A percentile compares a stretch with the other conserved stretches of the same genome.
These are phyloP conservation scores for Plebejus anna DNA, from an alignment of 2,888 invertebrate genomes.

Conservation along the genomic window DNA sequence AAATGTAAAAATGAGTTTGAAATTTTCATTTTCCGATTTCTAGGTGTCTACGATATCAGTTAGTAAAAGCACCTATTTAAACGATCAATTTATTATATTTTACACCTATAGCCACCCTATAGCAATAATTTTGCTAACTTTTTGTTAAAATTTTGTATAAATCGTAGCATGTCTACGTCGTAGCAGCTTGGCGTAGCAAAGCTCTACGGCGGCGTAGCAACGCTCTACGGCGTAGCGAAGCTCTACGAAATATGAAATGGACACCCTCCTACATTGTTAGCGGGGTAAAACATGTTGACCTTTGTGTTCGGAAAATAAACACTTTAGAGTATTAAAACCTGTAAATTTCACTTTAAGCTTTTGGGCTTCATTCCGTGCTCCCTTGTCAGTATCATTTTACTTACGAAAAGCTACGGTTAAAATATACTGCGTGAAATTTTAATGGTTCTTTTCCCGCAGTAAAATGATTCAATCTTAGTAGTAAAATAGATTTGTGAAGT, in stretches of 20 bases:
- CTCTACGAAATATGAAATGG: not conserved
- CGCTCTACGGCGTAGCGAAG: not conserved
- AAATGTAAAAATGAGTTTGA: too few species aligned
- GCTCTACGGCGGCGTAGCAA: not conserved
- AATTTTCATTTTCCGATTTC: too few species aligned
- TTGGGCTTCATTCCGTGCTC: not conserved
- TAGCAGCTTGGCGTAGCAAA: not conserved
- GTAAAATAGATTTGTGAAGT: too few species aligned
- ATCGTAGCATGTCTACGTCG: not conserved
- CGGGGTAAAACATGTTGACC: constrained; percentile 1
- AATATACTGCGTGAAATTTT: too few species aligned
- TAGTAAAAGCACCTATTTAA: too few species aligned
- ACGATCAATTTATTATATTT: too few species aligned
- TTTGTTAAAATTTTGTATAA: not conserved
- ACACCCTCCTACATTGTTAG: constrained; percentile 3
- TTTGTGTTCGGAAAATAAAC: constrained; percentile 4
- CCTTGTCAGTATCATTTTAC: not conserved
- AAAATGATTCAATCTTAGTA: too few species aligned
- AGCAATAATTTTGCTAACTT: too few species aligned
- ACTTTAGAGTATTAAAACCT: not conserved
- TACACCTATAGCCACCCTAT: too few species aligned
- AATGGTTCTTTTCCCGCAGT: too few species aligned
- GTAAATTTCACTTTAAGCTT: not conserved
- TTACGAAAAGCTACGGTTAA: not conserved
- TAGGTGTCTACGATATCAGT: too few species aligned